Evolutionary conservation across 2,888 invertebrate genomes (phyloP).

Genomic region (Tipula lateralis): DNA sequence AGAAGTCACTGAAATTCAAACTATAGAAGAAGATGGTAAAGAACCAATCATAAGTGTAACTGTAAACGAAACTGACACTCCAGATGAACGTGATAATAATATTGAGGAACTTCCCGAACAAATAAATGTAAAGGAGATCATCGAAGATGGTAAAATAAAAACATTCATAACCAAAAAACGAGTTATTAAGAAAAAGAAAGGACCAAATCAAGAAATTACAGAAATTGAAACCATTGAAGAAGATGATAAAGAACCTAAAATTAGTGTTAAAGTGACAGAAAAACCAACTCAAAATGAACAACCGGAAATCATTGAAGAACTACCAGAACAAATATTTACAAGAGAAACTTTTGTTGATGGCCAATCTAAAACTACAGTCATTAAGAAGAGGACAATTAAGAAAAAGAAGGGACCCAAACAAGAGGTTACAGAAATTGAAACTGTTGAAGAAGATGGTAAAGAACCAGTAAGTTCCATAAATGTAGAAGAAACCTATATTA

Average conservation of each 20-base stretch:
- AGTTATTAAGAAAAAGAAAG: conserved; percentile 38
- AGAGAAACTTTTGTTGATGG: conserved; percentile 46
- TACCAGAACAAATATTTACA: conserved; percentile 41
- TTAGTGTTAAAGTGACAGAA: conserved; percentile 34
- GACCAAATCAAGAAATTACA: conserved; percentile 40
- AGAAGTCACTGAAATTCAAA: conserved; percentile 48
- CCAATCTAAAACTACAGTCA: conserved; percentile 40
- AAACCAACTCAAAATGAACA: conserved; percentile 26
- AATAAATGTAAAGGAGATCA: conserved; percentile 39
- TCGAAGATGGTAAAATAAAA: conserved; percentile 39
- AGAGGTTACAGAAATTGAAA: conserved; percentile 47
- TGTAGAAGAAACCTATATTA: conserved; percentile 37
- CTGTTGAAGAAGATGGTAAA: conserved; percentile 46
- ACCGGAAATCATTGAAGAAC: conserved; percentile 32
- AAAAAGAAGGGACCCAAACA: conserved; percentile 44
- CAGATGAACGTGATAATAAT: conserved; percentile 36
- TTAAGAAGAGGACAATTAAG: conserved; percentile 43
- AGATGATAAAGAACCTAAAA: conserved; percentile 37
- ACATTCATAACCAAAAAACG: conserved; percentile 41
- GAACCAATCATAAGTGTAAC: conserved; percentile 42
- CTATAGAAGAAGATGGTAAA: conserved; percentile 46
- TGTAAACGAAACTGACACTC: conserved; percentile 41
- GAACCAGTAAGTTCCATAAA: conserved; percentile 45
- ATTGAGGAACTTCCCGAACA: conserved; percentile 43
- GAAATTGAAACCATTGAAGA: conserved; percentile 36